These are phyloP conservation scores for Coptotermes formosanus DNA, from an alignment of 1,140 invertebrate genomes.

Conservation along the genomic window DNA sequence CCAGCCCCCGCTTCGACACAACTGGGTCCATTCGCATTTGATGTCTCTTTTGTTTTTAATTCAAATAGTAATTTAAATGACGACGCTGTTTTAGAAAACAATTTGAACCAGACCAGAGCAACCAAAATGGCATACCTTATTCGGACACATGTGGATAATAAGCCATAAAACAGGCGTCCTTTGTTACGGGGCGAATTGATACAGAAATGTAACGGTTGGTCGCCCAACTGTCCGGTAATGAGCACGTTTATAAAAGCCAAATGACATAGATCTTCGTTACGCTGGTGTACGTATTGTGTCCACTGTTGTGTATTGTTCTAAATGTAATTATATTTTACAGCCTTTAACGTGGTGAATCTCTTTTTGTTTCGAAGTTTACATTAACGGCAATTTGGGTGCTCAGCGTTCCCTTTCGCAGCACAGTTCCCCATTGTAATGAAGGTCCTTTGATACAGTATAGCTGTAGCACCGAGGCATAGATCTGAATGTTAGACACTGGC, in stretches of 20 bases:
- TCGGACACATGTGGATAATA: constrained; percentile 11
- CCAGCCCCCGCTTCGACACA: neutral
- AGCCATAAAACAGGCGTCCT: constrained; percentile 13
- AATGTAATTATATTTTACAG: neutral
- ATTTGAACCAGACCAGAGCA: neutral
- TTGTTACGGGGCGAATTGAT: neutral
- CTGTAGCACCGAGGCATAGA: too few species aligned
- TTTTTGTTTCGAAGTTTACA: neutral
- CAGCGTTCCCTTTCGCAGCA: neutral
- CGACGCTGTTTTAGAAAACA: neutral
- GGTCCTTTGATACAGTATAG: too few species aligned
- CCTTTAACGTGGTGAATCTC: neutral
- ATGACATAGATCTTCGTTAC: neutral
- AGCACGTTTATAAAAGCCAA: neutral
- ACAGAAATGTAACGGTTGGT: neutral
- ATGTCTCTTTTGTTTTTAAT: neutral
- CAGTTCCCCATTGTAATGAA: neutral
- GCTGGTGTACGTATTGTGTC: neutral
- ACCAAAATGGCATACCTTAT: neutral
- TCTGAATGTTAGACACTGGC: too few species aligned
- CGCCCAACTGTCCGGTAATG: neutral
- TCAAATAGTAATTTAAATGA: neutral
- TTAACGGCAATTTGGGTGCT: neutral
- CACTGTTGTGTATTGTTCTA: neutral
- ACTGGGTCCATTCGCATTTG: neutral